Evolutionary conservation across 1,140 invertebrate genomes (phyloP).

Genomic region (Ips typographus): DNA sequence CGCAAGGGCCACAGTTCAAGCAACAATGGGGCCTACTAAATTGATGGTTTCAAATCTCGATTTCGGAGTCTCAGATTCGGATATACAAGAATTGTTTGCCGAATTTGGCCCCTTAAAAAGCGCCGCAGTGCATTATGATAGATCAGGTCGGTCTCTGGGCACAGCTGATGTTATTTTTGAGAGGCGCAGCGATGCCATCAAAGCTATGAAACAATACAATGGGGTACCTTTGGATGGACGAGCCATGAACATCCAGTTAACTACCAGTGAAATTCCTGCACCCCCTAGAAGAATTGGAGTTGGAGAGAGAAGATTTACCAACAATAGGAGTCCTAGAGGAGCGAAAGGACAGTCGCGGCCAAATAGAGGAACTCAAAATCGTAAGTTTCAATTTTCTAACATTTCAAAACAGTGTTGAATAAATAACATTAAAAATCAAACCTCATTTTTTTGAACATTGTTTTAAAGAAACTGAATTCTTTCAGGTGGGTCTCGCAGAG

Average conservation of each 20-base stretch:
- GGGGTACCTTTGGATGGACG: slow-evolving; percentile 94
- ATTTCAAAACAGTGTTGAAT: too few species aligned
- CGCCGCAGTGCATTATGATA: slow-evolving; percentile 95
- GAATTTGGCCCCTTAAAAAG: slow-evolving; percentile 94
- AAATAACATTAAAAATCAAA: too few species aligned
- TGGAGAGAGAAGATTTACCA: slow-evolving; percentile 37
- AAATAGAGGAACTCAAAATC: slow-evolving; percentile 38
- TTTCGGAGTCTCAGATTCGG: slow-evolving; percentile 94
- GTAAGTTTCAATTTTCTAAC: slow-evolving; percentile 7
- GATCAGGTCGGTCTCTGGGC: slow-evolving; percentile 90
- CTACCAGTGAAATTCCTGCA: slow-evolving; percentile 71
- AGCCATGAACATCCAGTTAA: slow-evolving; percentile 92
- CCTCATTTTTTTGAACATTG: too few species aligned
- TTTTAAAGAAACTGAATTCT: slow-evolving; percentile 20
- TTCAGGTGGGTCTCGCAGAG: slow-evolving; percentile 44
- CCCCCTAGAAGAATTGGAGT: slow-evolving; percentile 44
- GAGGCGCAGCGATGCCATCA: slow-evolving; percentile 85
- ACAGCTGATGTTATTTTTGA: slow-evolving; percentile 97
- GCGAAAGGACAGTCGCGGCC: slow-evolving; percentile 37
- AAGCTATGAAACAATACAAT: slow-evolving; percentile 98
- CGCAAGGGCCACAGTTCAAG: slow-evolving; percentile 55
- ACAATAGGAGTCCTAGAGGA: slow-evolving; percentile 41
- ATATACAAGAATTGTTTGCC: slow-evolving; percentile 95
- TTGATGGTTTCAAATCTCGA: slow-evolving; percentile 94
- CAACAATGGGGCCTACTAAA: slow-evolving; percentile 70